Percentiles rank a stretch among this genome's conserved stretches.
These are phyloP conservation scores for Gerris lacustris DNA, from an alignment of 2,888 invertebrate species.

Conservation along the genomic window DNA sequence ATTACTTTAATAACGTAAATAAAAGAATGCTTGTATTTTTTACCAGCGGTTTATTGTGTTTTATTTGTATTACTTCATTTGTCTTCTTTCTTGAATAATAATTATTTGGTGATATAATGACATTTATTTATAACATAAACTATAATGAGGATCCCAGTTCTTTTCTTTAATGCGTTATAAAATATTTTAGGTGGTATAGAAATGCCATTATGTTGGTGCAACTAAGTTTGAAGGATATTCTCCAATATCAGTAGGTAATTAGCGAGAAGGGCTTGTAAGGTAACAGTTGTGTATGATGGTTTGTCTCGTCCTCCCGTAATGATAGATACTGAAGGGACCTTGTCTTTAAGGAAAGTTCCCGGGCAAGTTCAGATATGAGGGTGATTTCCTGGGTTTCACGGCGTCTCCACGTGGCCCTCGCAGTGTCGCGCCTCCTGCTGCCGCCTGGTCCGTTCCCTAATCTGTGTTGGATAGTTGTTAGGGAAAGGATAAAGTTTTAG, in stretches of 20 bases:
- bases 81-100: no score
- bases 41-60: no score
- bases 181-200: no score
- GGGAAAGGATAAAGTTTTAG: not conserved
- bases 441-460: conserved; percentile 20
- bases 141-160: no score
- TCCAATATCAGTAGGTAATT: not conserved
- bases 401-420: not conserved
- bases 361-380: not conserved
- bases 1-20: no score
- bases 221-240: not conserved
- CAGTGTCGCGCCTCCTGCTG: not conserved
- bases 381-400: not conserved
- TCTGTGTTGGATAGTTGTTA: conserved; percentile 27
- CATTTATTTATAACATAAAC: no score
- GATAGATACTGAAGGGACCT: not conserved
- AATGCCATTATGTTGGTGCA: no score
- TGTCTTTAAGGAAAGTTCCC: not conserved
- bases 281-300: conserved; percentile 3
- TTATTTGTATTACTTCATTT: no score
- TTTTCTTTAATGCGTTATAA: no score
- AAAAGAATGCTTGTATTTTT: no score
- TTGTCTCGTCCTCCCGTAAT: not conserved
- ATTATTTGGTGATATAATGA: no score
- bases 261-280: not conserved